Evolutionary conservation across 2,888 invertebrate species (phyloP).

Genomic region (Dioctria rufipes): DNA sequence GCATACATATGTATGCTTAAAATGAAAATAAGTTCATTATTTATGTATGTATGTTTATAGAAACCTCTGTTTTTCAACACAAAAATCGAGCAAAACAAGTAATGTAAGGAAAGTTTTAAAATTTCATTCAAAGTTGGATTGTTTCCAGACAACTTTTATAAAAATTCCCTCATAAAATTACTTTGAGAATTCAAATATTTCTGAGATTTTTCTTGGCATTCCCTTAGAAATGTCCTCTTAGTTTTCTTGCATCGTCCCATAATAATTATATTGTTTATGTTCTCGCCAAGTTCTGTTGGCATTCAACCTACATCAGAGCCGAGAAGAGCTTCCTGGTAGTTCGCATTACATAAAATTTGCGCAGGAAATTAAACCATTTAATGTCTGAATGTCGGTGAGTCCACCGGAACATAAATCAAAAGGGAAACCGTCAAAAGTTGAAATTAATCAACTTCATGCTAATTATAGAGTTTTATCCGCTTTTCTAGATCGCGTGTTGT

Average conservation of each 20-base stretch:
- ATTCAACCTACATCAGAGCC: neutral
- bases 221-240: neutral
- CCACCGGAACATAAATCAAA: slow-evolving; percentile 41
- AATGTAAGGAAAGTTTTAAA: too few species aligned
- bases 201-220: neutral
- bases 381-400: slow-evolving; percentile 15
- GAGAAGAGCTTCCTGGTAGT: neutral
- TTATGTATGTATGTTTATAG: too few species aligned
- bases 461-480: slow-evolving; percentile 55
- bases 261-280: slow-evolving; percentile 1
- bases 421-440: slow-evolving; percentile 55
- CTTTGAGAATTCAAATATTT: neutral
- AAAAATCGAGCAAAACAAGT: too few species aligned
- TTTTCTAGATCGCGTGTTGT: slow-evolving; percentile 56
- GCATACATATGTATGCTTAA: too few species aligned
- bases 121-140: too few species aligned
- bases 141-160: too few species aligned
- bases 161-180: too few species aligned
- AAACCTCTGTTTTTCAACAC: too few species aligned
- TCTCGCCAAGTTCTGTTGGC: neutral
- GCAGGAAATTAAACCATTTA: slow-evolving; percentile 42
- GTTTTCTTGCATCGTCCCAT: neutral
- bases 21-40: too few species aligned
- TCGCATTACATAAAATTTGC: slow-evolving; percentile 45
- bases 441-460: slow-evolving; percentile 59